phyloP scores from a whole-genome alignment of 2,797 vertebrate species.

The Tympanoctomys barrerae region DNA sequence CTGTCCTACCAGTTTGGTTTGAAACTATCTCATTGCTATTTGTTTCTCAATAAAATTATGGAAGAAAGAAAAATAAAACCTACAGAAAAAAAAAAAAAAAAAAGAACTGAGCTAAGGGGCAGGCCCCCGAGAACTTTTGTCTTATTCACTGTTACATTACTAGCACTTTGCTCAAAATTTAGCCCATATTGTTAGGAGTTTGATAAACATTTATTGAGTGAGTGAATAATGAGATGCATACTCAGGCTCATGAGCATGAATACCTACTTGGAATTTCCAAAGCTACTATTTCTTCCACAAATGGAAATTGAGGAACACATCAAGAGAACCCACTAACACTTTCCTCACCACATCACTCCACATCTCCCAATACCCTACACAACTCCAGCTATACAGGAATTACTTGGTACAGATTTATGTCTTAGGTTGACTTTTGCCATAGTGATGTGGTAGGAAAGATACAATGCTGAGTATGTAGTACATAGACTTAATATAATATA shows the following conservation, averaged over 20 bases:
- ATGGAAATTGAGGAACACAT: background rate
- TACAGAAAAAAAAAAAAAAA: too few relatives aligned
- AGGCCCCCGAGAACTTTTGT: background rate
- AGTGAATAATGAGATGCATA: constrained; percentile 39
- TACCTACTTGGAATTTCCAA: constrained; percentile 41
- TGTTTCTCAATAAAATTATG: too few relatives aligned
- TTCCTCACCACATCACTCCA: background rate
- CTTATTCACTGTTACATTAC: constrained; percentile 27
- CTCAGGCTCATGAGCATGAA: constrained; percentile 27
- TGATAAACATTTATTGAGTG: constrained; percentile 39
- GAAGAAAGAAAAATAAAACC: too few relatives aligned
- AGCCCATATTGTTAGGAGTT: background rate
- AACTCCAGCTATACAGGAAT: background rate
- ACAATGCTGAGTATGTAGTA: background rate
- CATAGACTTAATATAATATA: constrained; percentile 79
- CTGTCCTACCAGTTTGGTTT: too few relatives aligned
- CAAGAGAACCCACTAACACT: constrained; percentile 13
- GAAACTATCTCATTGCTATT: too few relatives aligned
- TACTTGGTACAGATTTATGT: background rate
- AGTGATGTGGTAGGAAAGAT: constrained; percentile 36
- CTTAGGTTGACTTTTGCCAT: constrained; percentile 26
- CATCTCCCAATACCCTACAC: background rate
- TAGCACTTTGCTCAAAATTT: constrained; percentile 11
- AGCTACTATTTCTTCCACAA: background rate
- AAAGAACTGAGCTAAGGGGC: too few relatives aligned